Conservation (phyloP, 1,140 invertebrate species). For the Drosophila kurseongensis region DNA sequence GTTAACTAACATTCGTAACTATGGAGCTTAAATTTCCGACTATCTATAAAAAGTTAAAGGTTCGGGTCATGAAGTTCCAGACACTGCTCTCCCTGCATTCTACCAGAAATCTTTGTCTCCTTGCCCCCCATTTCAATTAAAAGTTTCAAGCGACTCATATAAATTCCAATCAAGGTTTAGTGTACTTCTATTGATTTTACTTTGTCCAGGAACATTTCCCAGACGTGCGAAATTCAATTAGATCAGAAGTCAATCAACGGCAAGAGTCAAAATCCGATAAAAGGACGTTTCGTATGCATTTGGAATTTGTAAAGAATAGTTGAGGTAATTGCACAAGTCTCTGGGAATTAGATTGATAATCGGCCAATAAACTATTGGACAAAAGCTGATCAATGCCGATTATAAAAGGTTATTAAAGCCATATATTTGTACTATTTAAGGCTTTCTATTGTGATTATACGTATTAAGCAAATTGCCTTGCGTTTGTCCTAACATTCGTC, state of each 20-base stretch:
- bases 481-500: constrained; percentile 10
- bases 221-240: constrained; percentile 64
- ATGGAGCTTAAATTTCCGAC: no score
- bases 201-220: constrained; percentile 39
- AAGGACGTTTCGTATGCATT: constrained; percentile 30
- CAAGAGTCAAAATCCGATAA: constrained; percentile 10
- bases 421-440: constrained; percentile 17
- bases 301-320: constrained; percentile 6
- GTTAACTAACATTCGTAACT: no score
- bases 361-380: constrained; percentile 8
- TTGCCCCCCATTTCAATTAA: constrained; percentile 55
- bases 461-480: constrained; percentile 22
- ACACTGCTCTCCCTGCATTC: not conserved
- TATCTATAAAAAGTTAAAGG: no score
- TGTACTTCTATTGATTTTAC: constrained; percentile 49
- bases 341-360: constrained; percentile 36
- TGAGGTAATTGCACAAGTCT: constrained; percentile 22
- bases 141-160: constrained; percentile 52
- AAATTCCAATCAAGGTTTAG: constrained; percentile 58
- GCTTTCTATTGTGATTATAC: constrained; percentile 11
- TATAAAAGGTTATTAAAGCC: constrained; percentile 9
- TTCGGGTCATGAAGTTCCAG: no score
- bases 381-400: constrained; percentile 12
- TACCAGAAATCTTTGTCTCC: constrained; percentile 34
- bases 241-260: constrained; percentile 49